These are phyloP conservation scores for Meloidogyne floridensis DNA, from an alignment of 1,140 invertebrate genomes.

Conservation along the genomic window DNA sequence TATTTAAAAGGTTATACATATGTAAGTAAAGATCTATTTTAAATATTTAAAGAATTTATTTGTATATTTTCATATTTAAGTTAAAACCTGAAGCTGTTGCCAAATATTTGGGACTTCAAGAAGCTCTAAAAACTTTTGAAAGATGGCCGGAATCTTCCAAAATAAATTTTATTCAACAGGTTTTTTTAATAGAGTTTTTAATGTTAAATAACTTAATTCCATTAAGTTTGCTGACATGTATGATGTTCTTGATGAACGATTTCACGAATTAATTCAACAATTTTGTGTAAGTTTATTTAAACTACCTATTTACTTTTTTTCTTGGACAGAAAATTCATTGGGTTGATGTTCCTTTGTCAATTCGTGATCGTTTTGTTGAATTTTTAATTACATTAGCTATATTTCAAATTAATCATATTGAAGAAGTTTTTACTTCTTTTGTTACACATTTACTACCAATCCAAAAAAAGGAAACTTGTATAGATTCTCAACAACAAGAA, in stretches of 20 bases:
- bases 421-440: conserved; percentile 19
- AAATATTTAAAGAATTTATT: too few relatives aligned
- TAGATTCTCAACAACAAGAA: not conserved
- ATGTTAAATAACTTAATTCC: not conserved
- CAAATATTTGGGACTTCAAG: not conserved
- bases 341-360: conserved; percentile 20
- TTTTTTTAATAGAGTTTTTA: not conserved
- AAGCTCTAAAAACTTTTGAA: conserved; percentile 6
- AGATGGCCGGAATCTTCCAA: conserved; percentile 1
- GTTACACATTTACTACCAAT: conserved; percentile 29
- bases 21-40: too few relatives aligned
- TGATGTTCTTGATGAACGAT: conserved; percentile 5
- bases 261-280: conserved; percentile 10
- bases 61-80: not conserved
- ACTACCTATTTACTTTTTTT: not conserved
- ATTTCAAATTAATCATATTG: conserved; percentile 30
- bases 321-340: conserved; percentile 23
- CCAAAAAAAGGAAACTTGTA: not conserved
- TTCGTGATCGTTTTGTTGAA: conserved; percentile 31
- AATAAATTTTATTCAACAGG: conserved; percentile 17
- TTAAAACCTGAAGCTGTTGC: not conserved
- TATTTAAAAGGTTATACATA: too few relatives aligned
- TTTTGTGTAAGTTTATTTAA: conserved; percentile 14
- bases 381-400: conserved; percentile 31
- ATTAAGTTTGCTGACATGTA: conserved; percentile 6